These are phyloP conservation scores for Diplodus sargus DNA, from an alignment of 2,797 vertebrate species.

Conservation along the genomic window DNA sequence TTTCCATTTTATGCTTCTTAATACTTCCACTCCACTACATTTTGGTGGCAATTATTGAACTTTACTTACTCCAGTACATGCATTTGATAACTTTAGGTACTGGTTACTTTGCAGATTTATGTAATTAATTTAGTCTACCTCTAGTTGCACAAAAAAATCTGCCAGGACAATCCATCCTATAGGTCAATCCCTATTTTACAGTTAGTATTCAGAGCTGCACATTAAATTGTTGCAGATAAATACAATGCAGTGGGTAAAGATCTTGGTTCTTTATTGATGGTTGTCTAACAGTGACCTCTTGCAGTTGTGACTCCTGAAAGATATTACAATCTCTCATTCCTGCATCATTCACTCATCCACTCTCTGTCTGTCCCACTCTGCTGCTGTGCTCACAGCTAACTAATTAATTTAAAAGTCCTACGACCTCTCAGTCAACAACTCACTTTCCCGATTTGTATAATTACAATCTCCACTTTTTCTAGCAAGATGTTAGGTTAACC, in stretches of 20 bases:
- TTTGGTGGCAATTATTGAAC: too few species aligned
- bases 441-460: not conserved
- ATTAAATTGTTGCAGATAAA: not conserved
- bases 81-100: too few species aligned
- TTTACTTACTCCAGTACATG: too few species aligned
- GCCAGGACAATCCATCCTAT: too few species aligned
- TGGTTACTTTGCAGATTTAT: too few species aligned
- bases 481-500: not conserved
- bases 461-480: not conserved
- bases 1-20: too few species aligned
- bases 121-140: too few species aligned
- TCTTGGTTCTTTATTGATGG: not conserved
- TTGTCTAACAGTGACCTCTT: conserved; percentile 3
- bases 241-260: not conserved
- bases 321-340: not conserved
- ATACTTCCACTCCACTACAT: too few species aligned
- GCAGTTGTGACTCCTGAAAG: not conserved
- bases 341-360: not conserved
- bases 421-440: not conserved
- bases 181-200: not conserved
- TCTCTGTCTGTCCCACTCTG: not conserved
- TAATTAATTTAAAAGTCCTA: not conserved
- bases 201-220: not conserved
- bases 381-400: not conserved
- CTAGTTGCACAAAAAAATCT: too few species aligned